phyloP scores from a whole-genome alignment of 1,140 invertebrate genomes.

The Magallana ariakensis region DNA sequence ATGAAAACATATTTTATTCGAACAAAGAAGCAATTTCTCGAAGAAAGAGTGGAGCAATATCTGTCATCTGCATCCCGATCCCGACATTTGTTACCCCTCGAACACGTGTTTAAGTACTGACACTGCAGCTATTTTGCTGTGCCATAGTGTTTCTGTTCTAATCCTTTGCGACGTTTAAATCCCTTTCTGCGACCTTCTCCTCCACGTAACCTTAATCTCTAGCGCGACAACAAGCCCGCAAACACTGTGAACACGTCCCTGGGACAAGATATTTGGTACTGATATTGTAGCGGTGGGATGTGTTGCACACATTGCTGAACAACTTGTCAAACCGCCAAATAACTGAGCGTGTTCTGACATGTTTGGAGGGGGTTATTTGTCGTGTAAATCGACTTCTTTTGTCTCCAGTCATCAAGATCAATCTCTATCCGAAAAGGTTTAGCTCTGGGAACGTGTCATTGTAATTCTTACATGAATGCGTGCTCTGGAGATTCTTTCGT shows the following conservation, averaged over 20 bases:
- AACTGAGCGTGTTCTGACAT: conserved; percentile 5
- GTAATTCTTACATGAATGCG: too few relatives aligned
- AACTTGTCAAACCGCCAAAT: conserved; percentile 32
- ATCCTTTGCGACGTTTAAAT: not conserved
- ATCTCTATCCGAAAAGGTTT: too few relatives aligned
- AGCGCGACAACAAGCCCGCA: conserved; percentile 2
- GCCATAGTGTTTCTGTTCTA: conserved; percentile 16
- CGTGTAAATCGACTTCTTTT: not conserved
- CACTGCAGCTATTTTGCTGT: not conserved
- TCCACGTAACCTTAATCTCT: conserved; percentile 34
- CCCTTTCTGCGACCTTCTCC: not conserved
- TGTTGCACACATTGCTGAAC: conserved; percentile 26
- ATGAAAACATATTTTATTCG: not conserved
- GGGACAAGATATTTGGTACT: conserved; percentile 24
- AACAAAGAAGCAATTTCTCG: not conserved
- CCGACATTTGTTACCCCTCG: conserved; percentile 13
- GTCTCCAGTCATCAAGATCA: not conserved
- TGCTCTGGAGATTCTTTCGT: too few relatives aligned
- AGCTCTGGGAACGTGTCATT: too few relatives aligned
- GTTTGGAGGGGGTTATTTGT: not conserved
- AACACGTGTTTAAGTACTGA: conserved; percentile 17
- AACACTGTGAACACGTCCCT: conserved; percentile 23
- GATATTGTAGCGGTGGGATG: not conserved
- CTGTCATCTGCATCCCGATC: not conserved
- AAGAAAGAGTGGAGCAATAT: not conserved